These are phyloP conservation scores for Ciconia nigra DNA, from an alignment of 2,797 vertebrate species.

Conservation along the genomic window DNA sequence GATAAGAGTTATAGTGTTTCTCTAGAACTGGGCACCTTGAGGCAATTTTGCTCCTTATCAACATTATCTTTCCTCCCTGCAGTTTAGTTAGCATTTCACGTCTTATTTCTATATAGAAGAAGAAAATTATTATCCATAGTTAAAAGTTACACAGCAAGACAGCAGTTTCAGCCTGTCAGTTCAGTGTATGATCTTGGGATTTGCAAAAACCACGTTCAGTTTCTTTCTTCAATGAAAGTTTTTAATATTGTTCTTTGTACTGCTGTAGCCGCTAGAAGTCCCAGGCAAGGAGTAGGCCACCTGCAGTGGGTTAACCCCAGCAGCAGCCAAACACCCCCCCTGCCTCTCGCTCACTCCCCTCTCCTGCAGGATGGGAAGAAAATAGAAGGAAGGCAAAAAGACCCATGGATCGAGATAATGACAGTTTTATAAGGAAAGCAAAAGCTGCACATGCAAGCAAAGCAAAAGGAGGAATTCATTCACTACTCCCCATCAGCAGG, in stretches of 20 bases:
- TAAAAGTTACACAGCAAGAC: background rate
- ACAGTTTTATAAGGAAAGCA: background rate
- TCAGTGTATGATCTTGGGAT: background rate
- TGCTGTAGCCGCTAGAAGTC: background rate
- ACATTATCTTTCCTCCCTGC: background rate
- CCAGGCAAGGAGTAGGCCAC: background rate
- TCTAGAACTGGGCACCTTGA: background rate
- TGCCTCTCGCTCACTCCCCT: background rate
- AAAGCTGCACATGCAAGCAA: background rate
- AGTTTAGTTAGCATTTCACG: background rate
- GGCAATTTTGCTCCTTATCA: background rate
- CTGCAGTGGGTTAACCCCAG: background rate
- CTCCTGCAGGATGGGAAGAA: background rate
- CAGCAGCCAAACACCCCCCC: background rate
- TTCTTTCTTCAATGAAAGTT: background rate
- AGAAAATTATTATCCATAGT: background rate
- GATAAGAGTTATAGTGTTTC: background rate
- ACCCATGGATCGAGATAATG: background rate
- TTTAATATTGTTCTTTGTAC: background rate
- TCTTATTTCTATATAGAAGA: background rate
- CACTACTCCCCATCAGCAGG: background rate
- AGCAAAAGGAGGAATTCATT: background rate
- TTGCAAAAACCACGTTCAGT: background rate
- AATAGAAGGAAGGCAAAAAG: background rate
- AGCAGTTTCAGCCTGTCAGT: background rate